These are phyloP conservation scores for Haliclystus octoradiatus DNA, from an alignment of 30 jellyfish, hydroid and myxozoan genomes.

Conservation along the genomic window DNA sequence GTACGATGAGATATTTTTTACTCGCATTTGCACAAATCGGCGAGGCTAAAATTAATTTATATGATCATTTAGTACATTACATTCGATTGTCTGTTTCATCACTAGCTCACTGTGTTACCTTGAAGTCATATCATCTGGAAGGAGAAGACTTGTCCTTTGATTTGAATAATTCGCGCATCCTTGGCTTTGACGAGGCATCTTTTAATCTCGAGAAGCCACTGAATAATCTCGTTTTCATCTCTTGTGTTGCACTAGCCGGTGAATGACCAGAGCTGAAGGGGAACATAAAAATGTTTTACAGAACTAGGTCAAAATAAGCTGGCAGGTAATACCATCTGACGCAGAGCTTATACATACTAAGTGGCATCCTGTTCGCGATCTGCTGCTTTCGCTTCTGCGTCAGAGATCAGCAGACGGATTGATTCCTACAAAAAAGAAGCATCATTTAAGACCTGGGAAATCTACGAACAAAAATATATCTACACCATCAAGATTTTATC, in stretches of 20 bases:
- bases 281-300: not conserved
- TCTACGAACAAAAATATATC: too few species aligned
- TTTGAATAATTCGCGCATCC: conserved; percentile 39
- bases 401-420: conserved; percentile 35
- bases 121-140: too few species aligned
- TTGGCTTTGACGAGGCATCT: conserved; percentile 47
- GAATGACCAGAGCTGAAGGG: conserved; percentile 41
- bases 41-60: too few species aligned
- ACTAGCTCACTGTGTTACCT: too few species aligned
- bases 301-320: not conserved
- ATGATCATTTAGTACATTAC: too few species aligned
- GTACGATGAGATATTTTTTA: too few species aligned
- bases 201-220: conserved; percentile 57
- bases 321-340: not conserved
- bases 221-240: conserved; percentile 41
- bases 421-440: conserved; percentile 47
- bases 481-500: too few species aligned
- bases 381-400: conserved; percentile 60
- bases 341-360: not conserved
- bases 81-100: too few species aligned
- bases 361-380: conserved; percentile 23
- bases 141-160: conserved; percentile 49
- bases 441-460: too few species aligned
- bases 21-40: too few species aligned
- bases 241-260: conserved; percentile 20